Evolutionary conservation across 2,888 invertebrate genomes (phyloP).

Genomic region (Noctua comes): DNA sequence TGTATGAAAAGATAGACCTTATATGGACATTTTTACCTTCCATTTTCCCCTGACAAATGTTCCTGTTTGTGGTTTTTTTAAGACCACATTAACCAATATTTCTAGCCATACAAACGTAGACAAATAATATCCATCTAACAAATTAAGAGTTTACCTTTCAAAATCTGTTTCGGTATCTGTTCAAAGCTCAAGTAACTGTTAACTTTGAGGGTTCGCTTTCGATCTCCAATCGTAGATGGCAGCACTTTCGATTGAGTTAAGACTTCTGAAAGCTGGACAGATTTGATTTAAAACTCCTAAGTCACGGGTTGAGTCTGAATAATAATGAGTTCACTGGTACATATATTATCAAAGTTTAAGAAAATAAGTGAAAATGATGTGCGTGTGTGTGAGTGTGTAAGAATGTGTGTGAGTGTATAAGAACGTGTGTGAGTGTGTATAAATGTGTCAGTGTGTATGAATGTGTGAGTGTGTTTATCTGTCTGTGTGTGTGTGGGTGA

Average conservation of each 20-base stretch:
- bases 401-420: no score
- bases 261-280: not conserved
- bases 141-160: not conserved
- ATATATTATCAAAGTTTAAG: not conserved
- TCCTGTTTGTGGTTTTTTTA: no score
- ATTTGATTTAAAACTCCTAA: slow-evolving; percentile 31
- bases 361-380: not conserved
- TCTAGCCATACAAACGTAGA: not conserved
- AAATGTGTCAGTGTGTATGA: no score
- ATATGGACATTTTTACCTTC: no score
- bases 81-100: no score
- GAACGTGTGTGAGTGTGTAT: no score
- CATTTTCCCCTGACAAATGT: no score
- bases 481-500: no score
- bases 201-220: slow-evolving; percentile 1
- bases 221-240: not conserved
- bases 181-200: slow-evolving; percentile 3
- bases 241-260: slow-evolving; percentile 28
- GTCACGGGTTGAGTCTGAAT: slow-evolving; percentile 14
- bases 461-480: no score
- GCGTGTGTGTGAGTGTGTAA: no score
- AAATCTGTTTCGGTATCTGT: not conserved
- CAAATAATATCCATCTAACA: not conserved
- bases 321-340: slow-evolving; percentile 11
- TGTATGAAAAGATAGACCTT: no score